Conservation (phyloP, 2,888 invertebrate species). For the Melieria picta region DNA sequence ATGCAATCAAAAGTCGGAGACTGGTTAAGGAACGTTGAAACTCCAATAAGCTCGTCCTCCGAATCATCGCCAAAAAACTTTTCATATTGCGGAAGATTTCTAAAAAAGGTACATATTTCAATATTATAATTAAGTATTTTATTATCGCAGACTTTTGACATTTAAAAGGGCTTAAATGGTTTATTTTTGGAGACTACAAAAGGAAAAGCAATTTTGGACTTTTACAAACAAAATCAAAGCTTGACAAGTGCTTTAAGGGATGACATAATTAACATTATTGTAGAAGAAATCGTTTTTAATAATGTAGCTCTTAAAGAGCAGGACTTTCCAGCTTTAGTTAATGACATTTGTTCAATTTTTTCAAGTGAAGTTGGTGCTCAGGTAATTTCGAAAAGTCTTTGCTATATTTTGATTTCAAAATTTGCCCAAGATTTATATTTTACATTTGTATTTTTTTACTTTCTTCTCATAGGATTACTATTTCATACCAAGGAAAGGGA, state of each 20-base stretch:
- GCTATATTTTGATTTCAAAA: background rate
- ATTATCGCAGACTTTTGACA: no score
- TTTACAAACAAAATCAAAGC: constrained; percentile 5
- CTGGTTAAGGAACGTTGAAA: background rate
- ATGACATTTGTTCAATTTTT: constrained; percentile 6
- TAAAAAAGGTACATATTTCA: background rate
- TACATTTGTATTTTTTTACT: background rate
- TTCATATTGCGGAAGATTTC: background rate
- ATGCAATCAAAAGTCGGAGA: background rate
- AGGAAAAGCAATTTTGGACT: no score
- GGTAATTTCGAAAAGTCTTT: constrained; percentile 3
- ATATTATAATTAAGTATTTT: no score
- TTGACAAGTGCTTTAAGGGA: background rate
- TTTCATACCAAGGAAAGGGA: constrained; percentile 16
- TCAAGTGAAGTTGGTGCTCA: constrained; percentile 5
- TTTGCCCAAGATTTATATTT: background rate
- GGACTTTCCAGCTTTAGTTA: background rate
- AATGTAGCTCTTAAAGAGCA: constrained; percentile 5
- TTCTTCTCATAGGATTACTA: constrained; percentile 13
- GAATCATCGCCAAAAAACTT: background rate
- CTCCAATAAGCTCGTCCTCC: background rate
- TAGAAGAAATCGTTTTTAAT: constrained; percentile 8
- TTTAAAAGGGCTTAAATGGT: no score
- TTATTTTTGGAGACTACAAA: no score
- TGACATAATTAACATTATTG: constrained; percentile 8